These are phyloP conservation scores for Nowickia ferox DNA, from an alignment of 2,888 invertebrate species.

Conservation along the genomic window DNA sequence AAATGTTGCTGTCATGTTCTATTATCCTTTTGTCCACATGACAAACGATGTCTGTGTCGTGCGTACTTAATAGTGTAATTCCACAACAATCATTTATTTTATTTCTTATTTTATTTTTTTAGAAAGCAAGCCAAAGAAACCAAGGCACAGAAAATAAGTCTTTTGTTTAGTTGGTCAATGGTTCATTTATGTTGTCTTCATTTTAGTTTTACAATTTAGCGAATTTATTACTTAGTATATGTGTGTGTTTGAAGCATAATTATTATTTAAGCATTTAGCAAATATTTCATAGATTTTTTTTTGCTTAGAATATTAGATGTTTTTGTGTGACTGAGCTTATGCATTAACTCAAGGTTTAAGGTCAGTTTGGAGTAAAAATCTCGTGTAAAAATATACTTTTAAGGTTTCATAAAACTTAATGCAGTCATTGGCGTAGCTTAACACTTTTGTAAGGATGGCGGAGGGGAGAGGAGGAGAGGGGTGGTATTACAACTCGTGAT, in stretches of 20 bases:
- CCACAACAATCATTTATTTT: conserved; percentile 66
- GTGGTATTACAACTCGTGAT: too few species aligned
- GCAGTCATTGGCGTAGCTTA: too few species aligned
- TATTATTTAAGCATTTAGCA: background rate
- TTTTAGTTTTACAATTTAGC: background rate
- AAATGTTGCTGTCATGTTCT: conserved; percentile 71
- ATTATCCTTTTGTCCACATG: conserved; percentile 71
- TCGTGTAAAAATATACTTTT: too few species aligned
- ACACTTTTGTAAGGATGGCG: too few species aligned
- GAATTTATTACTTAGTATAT: conserved; percentile 3
- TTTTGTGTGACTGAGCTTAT: too few species aligned
- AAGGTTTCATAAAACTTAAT: too few species aligned
- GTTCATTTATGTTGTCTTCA: background rate
- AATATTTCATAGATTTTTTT: background rate
- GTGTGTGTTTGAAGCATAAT: background rate
- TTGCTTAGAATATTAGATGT: background rate
- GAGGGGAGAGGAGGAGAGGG: too few species aligned
- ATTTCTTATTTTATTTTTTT: conserved; percentile 37
- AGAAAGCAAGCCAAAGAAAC: conserved; percentile 1
- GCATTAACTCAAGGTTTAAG: too few species aligned
- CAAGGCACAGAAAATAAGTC: background rate
- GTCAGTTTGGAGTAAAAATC: too few species aligned
- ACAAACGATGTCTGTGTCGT: conserved; percentile 70
- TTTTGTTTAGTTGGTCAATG: conserved; percentile 30
- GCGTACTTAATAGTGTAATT: conserved; percentile 64